Evolutionary conservation across 1,140 invertebrate species (phyloP), one percentile per base, ranked within the genome.

Genomic region (Cepaea nemoralis): DNA sequence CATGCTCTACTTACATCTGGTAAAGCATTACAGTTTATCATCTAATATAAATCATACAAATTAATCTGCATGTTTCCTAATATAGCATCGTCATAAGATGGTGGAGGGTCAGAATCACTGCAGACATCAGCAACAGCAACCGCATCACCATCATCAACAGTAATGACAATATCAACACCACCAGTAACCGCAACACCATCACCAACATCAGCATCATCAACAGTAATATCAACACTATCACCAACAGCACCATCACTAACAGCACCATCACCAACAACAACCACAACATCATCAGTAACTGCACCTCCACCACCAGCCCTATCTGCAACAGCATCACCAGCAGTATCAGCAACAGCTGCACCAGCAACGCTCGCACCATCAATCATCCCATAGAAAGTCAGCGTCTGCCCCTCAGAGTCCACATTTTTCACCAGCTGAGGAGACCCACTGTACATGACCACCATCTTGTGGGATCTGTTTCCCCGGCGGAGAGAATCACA

Each of bases 1-100:
- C n/a, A n/a, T n/a, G n/a, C n/a, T n/a, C n/a, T n/a, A n/a, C n/a
- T n/a, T n/a, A n/a, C n/a, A n/a, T n/a, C n/a, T n/a, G n/a, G n/a
- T n/a, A n/a, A n/a, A n/a, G n/a, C n/a, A n/a, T n/a, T n/a, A n/a
- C n/a, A n/a, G n/a, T n/a, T n/a, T n/a, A 45, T 10, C 19, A 45
- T 45, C 42, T 10, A 8, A 45, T 45, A 45, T 45, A 45, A 45
- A 45, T 19, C 19, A 8, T 10, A 10, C 42, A 45, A 45, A 45
- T 45, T 45, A 45, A 8, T 10, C 42, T 10, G 8, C 19, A 8
- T 45, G 42, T 77, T 77, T 22, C 76, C 76, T 37, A 35, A 40
- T 3, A 59, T 59, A 19, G 76, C 76, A 37, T 77, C 76, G n/a
- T 77, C 76, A 42, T 77, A 77, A 1, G 76, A 77, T 27, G 76